A percentile compares a stretch with the other conserved stretches of the same genome.
phyloP scores from a whole-genome alignment of 2,113 vertebrate genomes.

The Myrmecobius fasciatus region DNA sequence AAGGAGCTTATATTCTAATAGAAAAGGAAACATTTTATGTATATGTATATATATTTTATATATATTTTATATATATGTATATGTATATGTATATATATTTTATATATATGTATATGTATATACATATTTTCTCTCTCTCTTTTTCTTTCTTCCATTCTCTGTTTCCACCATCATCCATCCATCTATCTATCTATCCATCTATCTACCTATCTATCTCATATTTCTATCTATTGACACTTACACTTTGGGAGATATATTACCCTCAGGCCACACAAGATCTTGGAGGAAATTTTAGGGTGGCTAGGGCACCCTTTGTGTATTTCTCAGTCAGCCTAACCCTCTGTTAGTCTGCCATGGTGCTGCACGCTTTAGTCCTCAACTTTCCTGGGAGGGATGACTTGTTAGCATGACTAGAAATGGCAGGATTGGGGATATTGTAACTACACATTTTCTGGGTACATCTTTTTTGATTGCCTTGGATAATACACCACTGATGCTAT shows the following conservation, averaged over 20 bases:
- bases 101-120: too few species aligned
- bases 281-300: not conserved
- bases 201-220: not conserved
- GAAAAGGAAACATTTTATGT: too few species aligned
- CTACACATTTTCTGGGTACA: not conserved
- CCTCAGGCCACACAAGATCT: not conserved
- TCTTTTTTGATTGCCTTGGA: not conserved
- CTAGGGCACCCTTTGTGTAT: not conserved
- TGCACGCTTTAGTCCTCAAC: rapidly evolving
- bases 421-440: not conserved
- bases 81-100: too few species aligned
- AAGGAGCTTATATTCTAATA: too few species aligned
- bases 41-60: too few species aligned
- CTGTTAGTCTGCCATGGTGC: not conserved
- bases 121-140: too few species aligned
- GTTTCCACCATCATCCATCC: not conserved
- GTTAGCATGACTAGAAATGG: not conserved
- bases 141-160: too few species aligned
- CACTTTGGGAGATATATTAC: not conserved
- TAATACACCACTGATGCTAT: not conserved
- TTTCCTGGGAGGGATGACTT: too few species aligned
- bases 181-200: not conserved
- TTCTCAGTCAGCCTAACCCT: not conserved
- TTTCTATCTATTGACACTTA: not conserved
- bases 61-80: too few species aligned